A percentile compares a stretch with the other conserved stretches of the same genome.
Conservation (phyloP, 2,888 invertebrate genomes). For the Selenia dentaria region DNA sequence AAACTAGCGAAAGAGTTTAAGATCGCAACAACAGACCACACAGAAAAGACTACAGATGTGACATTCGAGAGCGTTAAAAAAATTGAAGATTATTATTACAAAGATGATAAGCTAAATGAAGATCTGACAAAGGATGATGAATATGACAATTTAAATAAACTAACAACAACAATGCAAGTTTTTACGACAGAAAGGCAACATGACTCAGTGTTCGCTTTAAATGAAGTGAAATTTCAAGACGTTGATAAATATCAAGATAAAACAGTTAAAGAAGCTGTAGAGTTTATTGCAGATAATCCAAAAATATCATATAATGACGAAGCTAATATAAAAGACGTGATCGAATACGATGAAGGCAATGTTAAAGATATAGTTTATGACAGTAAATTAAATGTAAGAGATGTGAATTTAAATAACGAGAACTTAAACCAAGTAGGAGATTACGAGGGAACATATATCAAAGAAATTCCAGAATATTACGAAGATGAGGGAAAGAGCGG, state of each 20-base stretch:
- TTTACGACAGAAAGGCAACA: not conserved
- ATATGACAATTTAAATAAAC: not conserved
- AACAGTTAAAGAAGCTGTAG: not conserved
- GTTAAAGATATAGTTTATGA: not conserved
- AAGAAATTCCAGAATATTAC: constrained; percentile 4
- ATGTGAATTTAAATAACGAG: not conserved
- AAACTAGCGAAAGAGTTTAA: constrained; percentile 37
- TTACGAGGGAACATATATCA: not conserved
- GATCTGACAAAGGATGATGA: not conserved
- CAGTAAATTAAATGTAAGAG: not conserved
- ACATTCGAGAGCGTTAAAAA: not conserved
- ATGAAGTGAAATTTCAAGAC: not conserved
- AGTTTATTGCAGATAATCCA: too few relatives aligned
- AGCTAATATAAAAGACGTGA: not conserved
- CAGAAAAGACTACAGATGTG: not conserved
- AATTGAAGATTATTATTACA: constrained; percentile 15
- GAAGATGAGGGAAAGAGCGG: not conserved
- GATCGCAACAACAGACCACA: not conserved
- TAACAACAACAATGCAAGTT: not conserved
- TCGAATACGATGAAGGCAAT: not conserved
- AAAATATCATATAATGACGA: too few relatives aligned
- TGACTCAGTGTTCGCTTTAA: not conserved
- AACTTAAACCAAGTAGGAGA: not conserved
- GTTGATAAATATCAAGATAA: not conserved
- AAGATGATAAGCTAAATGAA: constrained; percentile 8